Evolutionary conservation across 2,888 invertebrate species (phyloP), one percentile per base, ranked within the genome.

Genomic region (Molanna angustata): DNA sequence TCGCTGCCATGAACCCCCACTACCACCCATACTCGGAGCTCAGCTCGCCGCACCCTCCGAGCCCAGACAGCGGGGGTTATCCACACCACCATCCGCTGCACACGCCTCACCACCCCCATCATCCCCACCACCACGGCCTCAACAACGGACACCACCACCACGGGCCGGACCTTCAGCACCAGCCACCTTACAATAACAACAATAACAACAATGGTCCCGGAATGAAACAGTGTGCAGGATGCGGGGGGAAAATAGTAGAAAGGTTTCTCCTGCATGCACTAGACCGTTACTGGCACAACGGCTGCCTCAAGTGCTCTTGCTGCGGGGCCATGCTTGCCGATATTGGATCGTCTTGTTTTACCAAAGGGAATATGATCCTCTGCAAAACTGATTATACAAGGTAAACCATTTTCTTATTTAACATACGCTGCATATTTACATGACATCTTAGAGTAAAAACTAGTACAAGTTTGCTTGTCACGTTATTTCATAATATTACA

Each of bases 261-360:
- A 82, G 94, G 73, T 94, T 88, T 79, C 84, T 94, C 62, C 82
- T 95, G 61, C 89, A 90, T 76, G 94, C 94, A 64, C 80, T 94
- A 70, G 94, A 95, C 80, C 81, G 93, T 72, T 94, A 92, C 76
- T 95, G 95, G 95, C 95, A 95, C 79, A 92, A 93, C 79, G 85
- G 87, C 64, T 95, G 95, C 74, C 83, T 95, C 66, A 95, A 94
- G 78, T 95, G 95, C 80, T 85, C 90, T 68, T 90, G 88, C 75
- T 95, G 95, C 73, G 86, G 86, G 62, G 88, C 89, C 61, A 87
- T 88, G 70, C 80, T 95, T 63, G 94, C 92, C 66, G 94, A 95
- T 71, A 86, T 94, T 72, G 94, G 93, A 60, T 80, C 85, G 61
- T 90, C 93, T 67, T 95, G 94, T 80, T 95, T 90, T 78, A 89